Base-by-base conservation (phyloP, 2,113 vertebrate genomes). In the Cranoglanis bouderius region DNA sequence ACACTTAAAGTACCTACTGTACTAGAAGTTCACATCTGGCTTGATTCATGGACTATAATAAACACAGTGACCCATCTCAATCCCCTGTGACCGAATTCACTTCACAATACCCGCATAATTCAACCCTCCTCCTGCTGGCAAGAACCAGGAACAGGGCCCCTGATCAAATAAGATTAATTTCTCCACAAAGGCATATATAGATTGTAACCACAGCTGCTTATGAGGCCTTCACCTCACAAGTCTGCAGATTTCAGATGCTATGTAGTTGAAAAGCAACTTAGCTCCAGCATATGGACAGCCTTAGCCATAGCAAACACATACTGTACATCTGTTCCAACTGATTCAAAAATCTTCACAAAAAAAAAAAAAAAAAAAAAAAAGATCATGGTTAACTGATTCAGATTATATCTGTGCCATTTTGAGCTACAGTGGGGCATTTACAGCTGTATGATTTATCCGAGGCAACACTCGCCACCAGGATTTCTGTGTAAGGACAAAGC, bases 41-140 rank as follows among this genome's bases (percentile, higher is more conserved):
- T 90, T 74, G 55, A 72, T 70, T 87, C 75, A 87, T 12, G n/a
- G 84, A 81, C 59, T 86, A 88, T 88, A 88, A 90, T 90, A 88
- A 90, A 90, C 86, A 85, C 51, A 26, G 81, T 46, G 84, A 72
- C 85, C 65, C 40, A 51, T 85, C 49, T 87, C 53, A 85, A 70
- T 88, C 83, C 43, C 72, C 70, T 53, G 53, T 84, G 81, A 90
- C 57, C 87, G 49, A 90, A 88, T 89, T 90, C 81, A 80, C 81
- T 72, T 61, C 74, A 57, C 72, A 84, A 84, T 70, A 81, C 82
- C 85, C 80, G 72, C 86, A 88, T 84, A 90, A 88, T 84, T 87
- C 40, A 80, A 24, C 74, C 53, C 53, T 82, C n/a, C n/a, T 83
- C 46, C 21, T 10, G 84, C 84, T 88, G 84, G 51, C 77, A 84